Evolutionary conservation across 2,113 vertebrate genomes (phyloP).

Genomic region (Chionodraco myersi): DNA sequence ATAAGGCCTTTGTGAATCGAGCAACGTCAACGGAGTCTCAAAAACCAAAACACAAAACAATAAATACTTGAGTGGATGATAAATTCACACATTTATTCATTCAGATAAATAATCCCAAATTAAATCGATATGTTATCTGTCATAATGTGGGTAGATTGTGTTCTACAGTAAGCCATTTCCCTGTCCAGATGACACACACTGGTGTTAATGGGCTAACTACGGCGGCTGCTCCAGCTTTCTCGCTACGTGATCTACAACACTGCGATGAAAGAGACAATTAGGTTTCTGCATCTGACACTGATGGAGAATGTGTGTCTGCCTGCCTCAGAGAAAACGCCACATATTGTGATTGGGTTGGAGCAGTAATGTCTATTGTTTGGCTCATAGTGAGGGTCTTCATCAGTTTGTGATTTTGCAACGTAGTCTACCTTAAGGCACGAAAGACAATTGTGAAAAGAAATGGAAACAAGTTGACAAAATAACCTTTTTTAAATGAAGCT

Average conservation of each 20-base stretch:
- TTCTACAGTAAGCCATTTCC: slow-evolving; percentile 51
- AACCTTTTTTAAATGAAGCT: slow-evolving; percentile 17
- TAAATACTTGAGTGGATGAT: no score
- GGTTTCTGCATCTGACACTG: slow-evolving; percentile 66
- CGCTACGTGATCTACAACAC: slow-evolving; percentile 68
- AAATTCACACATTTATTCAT: not conserved
- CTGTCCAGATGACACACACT: slow-evolving; percentile 70
- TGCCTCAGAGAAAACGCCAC: slow-evolving; percentile 27
- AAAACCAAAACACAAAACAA: no score
- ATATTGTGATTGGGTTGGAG: slow-evolving; percentile 28
- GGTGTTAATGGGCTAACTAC: slow-evolving; percentile 76
- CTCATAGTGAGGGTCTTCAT: slow-evolving; percentile 28
- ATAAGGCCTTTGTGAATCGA: no score
- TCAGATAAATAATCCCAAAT: not conserved
- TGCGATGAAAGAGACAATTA: slow-evolving; percentile 68
- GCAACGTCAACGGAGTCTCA: no score
- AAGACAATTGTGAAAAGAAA: slow-evolving; percentile 21
- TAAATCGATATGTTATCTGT: slow-evolving; percentile 8
- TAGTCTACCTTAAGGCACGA: slow-evolving; percentile 23
- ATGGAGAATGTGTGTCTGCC: slow-evolving; percentile 51
- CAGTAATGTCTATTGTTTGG: slow-evolving; percentile 23
- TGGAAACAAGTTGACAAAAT: slow-evolving; percentile 20
- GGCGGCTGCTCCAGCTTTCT: slow-evolving; percentile 56
- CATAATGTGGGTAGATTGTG: not conserved
- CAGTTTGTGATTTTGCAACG: not conserved